Conservation (phyloP, 2,888 invertebrate genomes). For the Anthoptus insignis region DNA sequence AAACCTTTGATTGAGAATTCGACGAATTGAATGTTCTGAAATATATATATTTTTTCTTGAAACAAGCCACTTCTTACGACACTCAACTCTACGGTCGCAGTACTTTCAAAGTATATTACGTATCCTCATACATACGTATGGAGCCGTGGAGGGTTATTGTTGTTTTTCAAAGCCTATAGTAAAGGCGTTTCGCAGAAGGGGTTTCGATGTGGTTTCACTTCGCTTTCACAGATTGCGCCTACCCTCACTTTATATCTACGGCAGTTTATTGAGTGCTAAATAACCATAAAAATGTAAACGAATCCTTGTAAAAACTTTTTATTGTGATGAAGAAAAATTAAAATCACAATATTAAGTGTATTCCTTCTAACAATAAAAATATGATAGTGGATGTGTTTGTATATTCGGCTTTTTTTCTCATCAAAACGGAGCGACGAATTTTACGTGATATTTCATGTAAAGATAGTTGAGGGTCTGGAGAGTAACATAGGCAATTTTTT, state of each 20-base stretch:
- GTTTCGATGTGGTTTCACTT: slow-evolving; percentile 62
- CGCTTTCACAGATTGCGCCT: slow-evolving; percentile 67
- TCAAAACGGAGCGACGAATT: too few species aligned
- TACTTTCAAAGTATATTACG: slow-evolving; percentile 81
- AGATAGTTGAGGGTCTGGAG: too few species aligned
- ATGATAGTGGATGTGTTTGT: too few species aligned
- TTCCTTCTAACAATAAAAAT: too few species aligned
- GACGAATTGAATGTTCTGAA: too few species aligned
- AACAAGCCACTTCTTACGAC: slow-evolving; percentile 50
- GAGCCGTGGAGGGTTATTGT: slow-evolving; percentile 73
- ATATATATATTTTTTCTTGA: not conserved
- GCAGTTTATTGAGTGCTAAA: slow-evolving; percentile 78
- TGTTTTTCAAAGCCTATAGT: slow-evolving; percentile 79
- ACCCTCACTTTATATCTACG: slow-evolving; percentile 65
- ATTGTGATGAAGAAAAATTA: slow-evolving; percentile 47
- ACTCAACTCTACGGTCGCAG: slow-evolving; percentile 58
- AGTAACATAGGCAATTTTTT: too few species aligned
- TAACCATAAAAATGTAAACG: slow-evolving; percentile 82
- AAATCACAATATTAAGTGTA: too few species aligned
- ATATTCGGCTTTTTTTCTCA: too few species aligned
- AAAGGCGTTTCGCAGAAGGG: slow-evolving; percentile 72
- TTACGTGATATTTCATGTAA: too few species aligned
- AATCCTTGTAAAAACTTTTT: slow-evolving; percentile 45
- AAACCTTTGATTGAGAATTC: too few species aligned
- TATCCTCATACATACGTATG: slow-evolving; percentile 75